Evolutionary conservation across 2,797 vertebrate genomes (phyloP).

Genomic region (Xenopus petersii): DNA sequence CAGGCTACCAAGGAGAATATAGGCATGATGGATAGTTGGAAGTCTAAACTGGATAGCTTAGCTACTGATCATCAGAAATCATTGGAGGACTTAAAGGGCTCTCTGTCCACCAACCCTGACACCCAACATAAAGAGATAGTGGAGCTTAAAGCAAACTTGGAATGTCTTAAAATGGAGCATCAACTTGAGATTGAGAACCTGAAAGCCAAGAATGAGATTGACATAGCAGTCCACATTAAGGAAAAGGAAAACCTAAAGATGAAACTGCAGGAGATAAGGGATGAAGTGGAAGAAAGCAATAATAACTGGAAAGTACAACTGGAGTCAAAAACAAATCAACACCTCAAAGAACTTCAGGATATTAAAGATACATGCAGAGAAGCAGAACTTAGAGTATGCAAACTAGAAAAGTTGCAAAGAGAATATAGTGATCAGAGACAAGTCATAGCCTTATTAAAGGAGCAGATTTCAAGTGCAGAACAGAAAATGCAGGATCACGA

Average conservation of each 20-base stretch:
- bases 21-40: slow-evolving; percentile 98
- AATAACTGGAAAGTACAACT: slow-evolving; percentile 72
- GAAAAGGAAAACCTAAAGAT: slow-evolving; percentile 82
- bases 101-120: slow-evolving; percentile 69
- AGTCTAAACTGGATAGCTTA: slow-evolving; percentile 85
- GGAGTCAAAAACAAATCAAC: slow-evolving; percentile 70
- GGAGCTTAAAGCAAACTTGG: slow-evolving; percentile 81
- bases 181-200: slow-evolving; percentile 91
- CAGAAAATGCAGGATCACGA: slow-evolving; percentile 88
- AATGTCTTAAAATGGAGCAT: slow-evolving; percentile 81
- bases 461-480: slow-evolving; percentile 82
- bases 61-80: slow-evolving; percentile 89
- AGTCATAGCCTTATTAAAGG: slow-evolving; percentile 74
- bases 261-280: slow-evolving; percentile 79
- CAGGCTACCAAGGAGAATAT: slow-evolving; percentile 90
- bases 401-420: slow-evolving; percentile 73
- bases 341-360: slow-evolving; percentile 74
- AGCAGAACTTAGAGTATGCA: slow-evolving; percentile 73
- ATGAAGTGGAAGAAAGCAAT: slow-evolving; percentile 73
- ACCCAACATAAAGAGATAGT: slow-evolving; percentile 78
- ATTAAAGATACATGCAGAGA: slow-evolving; percentile 74
- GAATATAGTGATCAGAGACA: slow-evolving; percentile 73
- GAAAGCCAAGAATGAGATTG: slow-evolving; percentile 89
- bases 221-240: slow-evolving; percentile 84
- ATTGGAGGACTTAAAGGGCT: slow-evolving; percentile 86